phyloP scores from a whole-genome alignment of 92 coral and sea anemone genomes.

The Paragorgia papillata region DNA sequence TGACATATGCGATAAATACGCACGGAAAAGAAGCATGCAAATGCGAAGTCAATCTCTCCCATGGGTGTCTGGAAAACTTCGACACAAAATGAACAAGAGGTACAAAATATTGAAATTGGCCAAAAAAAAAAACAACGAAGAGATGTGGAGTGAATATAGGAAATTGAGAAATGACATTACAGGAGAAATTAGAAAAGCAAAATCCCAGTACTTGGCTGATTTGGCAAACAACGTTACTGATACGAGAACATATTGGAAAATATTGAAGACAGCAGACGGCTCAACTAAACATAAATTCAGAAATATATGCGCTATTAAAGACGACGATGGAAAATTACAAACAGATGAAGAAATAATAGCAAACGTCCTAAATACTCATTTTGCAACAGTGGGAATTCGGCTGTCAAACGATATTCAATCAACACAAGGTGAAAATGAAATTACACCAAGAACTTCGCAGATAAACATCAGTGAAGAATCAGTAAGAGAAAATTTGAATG shows the following conservation, averaged over 20 bases:
- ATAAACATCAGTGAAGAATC: conserved; percentile 38
- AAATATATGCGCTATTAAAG: conserved; percentile 24
- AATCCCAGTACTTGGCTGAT: conserved; percentile 41
- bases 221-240: conserved; percentile 44
- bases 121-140: neutral
- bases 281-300: conserved; percentile 15
- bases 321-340: conserved; percentile 49
- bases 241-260: conserved; percentile 53
- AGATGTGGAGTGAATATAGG: conserved; percentile 34
- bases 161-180: conserved; percentile 56
- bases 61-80: conserved; percentile 14
- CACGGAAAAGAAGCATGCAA: neutral
- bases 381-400: conserved; percentile 46
- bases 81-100: conserved; percentile 32
- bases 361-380: conserved; percentile 41
- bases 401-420: conserved; percentile 7
- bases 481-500: conserved; percentile 25
- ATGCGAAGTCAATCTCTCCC: conserved; percentile 14
- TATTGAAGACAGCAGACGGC: conserved; percentile 44
- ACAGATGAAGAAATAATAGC: conserved; percentile 47
- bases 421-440: conserved; percentile 18
- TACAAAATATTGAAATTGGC: conserved; percentile 9
- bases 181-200: conserved; percentile 48
- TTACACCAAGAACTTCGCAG: conserved; percentile 11
- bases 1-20: conserved; percentile 6